Evolutionary conservation across 30 jellyfish, hydroid and myxozoan species (phyloP).

Genomic region (Pelagia noctiluca): DNA sequence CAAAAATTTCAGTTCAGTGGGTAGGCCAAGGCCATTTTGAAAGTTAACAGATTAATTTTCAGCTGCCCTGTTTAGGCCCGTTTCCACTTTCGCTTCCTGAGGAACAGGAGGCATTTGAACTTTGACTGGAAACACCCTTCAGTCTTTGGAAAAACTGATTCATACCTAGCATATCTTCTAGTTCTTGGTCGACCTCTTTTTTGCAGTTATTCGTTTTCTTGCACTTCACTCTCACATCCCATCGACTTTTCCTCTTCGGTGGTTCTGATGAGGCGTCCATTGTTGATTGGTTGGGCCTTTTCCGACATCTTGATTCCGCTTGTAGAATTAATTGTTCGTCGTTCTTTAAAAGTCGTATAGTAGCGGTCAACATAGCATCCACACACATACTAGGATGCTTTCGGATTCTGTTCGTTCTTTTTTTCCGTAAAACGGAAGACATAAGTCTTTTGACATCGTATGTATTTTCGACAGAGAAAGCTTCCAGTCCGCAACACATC

Average conservation of each 20-base stretch:
- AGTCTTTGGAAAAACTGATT: constrained; percentile 42
- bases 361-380: constrained; percentile 63
- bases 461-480: constrained; percentile 6
- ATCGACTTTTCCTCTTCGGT: constrained; percentile 59
- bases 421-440: constrained; percentile 54
- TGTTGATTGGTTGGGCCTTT: too few species aligned
- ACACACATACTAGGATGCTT: constrained; percentile 73
- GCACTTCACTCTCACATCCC: constrained; percentile 66
- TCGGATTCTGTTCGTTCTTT: constrained; percentile 44
- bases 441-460: constrained; percentile 47
- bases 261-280: too few species aligned
- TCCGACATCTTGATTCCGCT: constrained; percentile 33
- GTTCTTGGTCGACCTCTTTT: constrained; percentile 29
- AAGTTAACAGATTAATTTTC: too few species aligned
- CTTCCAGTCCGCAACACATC: constrained; percentile 72
- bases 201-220: not conserved
- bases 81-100: not conserved
- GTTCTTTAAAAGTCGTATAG: constrained; percentile 36
- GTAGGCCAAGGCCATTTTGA: too few species aligned
- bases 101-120: not conserved
- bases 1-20: too few species aligned
- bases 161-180: constrained; percentile 69
- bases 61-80: too few species aligned
- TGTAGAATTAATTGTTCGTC: not conserved
- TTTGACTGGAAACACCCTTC: constrained; percentile 18